Conservation (phyloP, 2,797 vertebrate species). For the Antennarius maculatus region DNA sequence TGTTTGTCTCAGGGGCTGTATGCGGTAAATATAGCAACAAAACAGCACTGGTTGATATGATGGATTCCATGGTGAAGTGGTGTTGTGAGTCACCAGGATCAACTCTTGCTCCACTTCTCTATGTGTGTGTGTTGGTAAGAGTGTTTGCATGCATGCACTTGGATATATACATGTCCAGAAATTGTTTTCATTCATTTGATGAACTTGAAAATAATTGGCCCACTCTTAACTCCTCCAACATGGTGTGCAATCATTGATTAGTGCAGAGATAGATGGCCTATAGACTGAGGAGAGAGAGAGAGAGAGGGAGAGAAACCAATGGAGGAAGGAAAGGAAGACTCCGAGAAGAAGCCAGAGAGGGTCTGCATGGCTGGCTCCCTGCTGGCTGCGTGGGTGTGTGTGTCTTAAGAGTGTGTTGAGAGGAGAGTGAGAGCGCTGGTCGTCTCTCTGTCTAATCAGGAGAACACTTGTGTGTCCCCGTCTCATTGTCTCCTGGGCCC, state of each 20-base stretch:
- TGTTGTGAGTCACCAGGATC: slow-evolving; percentile 69
- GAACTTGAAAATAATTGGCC: slow-evolving; percentile 46
- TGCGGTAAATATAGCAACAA: slow-evolving; percentile 83
- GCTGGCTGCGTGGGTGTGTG: slow-evolving; percentile 68
- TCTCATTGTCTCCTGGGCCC: slow-evolving; percentile 81
- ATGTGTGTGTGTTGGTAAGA: slow-evolving; percentile 14
- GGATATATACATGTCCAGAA: slow-evolving; percentile 33
- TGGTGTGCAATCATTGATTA: slow-evolving; percentile 29
- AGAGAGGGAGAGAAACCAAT: slow-evolving; percentile 18
- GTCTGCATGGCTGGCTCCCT: slow-evolving; percentile 67
- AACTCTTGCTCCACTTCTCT: background rate
- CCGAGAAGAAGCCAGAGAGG: slow-evolving; percentile 41
- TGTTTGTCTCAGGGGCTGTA: slow-evolving; percentile 75
- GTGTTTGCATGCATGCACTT: slow-evolving; percentile 37
- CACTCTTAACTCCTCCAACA: slow-evolving; percentile 36
- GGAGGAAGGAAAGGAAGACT: slow-evolving; percentile 31
- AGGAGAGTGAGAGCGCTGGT: slow-evolving; percentile 67
- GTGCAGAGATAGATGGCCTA: slow-evolving; percentile 15
- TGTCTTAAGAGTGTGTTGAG: slow-evolving; percentile 82
- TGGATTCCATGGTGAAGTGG: slow-evolving; percentile 73
- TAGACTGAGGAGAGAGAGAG: slow-evolving; percentile 5
- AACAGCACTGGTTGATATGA: slow-evolving; percentile 81
- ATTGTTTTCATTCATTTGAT: slow-evolving; percentile 55
- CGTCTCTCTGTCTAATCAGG: slow-evolving; percentile 81
- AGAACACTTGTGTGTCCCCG: slow-evolving; percentile 82